phyloP scores from a whole-genome alignment of 2,113 vertebrate species.

The Crotophaga sulcirostris region DNA sequence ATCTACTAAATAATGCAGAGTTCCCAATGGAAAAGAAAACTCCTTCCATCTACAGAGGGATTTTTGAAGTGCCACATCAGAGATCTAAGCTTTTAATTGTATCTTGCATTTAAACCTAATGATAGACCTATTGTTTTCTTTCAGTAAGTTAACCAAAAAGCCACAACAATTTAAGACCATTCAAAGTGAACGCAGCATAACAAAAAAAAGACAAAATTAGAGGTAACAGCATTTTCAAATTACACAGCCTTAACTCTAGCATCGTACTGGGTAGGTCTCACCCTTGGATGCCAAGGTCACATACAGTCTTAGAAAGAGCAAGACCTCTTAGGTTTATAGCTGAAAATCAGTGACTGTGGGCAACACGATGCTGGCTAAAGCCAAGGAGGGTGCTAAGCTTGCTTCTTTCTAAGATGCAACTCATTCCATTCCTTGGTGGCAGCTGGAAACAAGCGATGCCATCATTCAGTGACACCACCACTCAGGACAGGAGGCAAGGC shows the following conservation, averaged over 20 bases:
- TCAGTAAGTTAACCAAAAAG: not conserved
- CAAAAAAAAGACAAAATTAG: not conserved
- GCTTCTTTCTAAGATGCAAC: not conserved
- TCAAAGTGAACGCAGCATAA: not conserved
- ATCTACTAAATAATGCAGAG: conserved; percentile 59
- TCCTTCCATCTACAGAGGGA: conserved; percentile 33
- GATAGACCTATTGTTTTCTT: not conserved
- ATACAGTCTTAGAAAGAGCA: not conserved
- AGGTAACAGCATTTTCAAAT: not conserved
- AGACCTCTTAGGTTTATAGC: not conserved
- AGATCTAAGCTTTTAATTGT: conserved; percentile 38
- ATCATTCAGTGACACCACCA: not conserved
- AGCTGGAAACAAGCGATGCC: not conserved
- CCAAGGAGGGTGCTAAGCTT: not conserved
- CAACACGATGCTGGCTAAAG: not conserved
- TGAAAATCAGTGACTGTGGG: not conserved
- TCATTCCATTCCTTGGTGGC: rapidly evolving
- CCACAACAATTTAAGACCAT: not conserved
- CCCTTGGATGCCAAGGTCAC: not conserved
- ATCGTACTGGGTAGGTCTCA: not conserved
- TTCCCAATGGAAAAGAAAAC: conserved; percentile 38
- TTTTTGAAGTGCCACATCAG: conserved; percentile 32
- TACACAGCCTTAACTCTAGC: not conserved
- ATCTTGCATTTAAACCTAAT: conserved; percentile 28
- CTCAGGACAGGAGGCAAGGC: not conserved